phyloP scores from a whole-genome alignment of 2,797 vertebrate species.

The Hydrophis major region DNA sequence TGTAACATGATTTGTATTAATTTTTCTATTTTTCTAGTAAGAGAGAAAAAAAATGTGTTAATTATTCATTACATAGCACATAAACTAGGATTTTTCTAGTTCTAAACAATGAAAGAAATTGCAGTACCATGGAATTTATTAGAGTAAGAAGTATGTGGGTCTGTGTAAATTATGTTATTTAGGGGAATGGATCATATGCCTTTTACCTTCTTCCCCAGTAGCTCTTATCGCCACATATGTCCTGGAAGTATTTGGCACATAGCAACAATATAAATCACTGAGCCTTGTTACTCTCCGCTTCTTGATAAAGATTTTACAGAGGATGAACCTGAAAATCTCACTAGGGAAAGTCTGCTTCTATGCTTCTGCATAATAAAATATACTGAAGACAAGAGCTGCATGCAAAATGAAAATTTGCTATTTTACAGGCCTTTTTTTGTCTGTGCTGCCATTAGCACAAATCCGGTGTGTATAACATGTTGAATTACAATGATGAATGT shows the following conservation, averaged over 20 bases:
- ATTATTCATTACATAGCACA: neutral
- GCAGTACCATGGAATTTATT: neutral
- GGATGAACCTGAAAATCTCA: constrained; percentile 39
- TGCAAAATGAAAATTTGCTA: neutral
- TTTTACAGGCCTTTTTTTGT: constrained; percentile 9
- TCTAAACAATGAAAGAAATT: neutral
- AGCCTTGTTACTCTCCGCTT: constrained; percentile 29
- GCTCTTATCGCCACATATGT: constrained; percentile 34
- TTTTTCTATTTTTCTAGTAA: neutral
- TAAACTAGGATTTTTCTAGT: neutral
- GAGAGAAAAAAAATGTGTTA: neutral
- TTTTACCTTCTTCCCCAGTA: neutral
- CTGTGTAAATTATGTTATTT: neutral
- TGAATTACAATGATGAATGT: constrained; percentile 32
- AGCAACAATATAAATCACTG: constrained; percentile 40
- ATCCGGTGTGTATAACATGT: constrained; percentile 2
- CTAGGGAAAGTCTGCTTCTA: constrained; percentile 16
- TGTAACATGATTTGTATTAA: neutral
- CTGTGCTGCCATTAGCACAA: constrained; percentile 21
- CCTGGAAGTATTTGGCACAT: constrained; percentile 17
- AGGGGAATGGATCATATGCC: neutral
- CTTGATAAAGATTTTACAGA: constrained; percentile 46
- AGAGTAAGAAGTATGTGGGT: neutral
- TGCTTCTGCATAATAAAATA: constrained; percentile 33
- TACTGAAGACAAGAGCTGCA: constrained; percentile 31